phyloP scores from a whole-genome alignment of 2,888 invertebrate species.

The Orchesellides sinensis region DNA sequence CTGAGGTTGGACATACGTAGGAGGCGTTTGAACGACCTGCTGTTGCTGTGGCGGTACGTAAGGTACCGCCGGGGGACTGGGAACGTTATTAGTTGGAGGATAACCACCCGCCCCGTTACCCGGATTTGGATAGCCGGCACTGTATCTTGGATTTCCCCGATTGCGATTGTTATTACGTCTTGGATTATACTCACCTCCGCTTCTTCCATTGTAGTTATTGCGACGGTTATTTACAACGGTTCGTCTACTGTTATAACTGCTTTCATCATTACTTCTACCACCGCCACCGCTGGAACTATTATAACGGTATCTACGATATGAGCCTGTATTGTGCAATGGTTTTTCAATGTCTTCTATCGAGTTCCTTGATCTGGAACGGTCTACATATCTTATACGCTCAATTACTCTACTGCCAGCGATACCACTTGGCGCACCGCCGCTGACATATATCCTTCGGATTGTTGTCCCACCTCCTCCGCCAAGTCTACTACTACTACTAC shows the following conservation, averaged over 20 bases:
- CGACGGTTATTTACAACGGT: constrained; percentile 41
- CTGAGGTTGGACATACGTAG: not conserved
- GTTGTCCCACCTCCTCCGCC: not conserved
- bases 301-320: constrained; percentile 42
- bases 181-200: constrained; percentile 42
- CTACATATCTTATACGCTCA: constrained; percentile 36
- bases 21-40: not conserved
- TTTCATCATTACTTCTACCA: not conserved
- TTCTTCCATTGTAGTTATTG: not conserved
- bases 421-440: constrained; percentile 19
- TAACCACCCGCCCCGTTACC: constrained; percentile 26
- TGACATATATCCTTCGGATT: constrained; percentile 3
- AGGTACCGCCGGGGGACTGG: constrained; percentile 34
- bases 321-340: constrained; percentile 36
- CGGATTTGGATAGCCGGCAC: constrained; percentile 12
- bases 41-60: constrained; percentile 29
- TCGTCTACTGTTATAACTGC: constrained; percentile 8
- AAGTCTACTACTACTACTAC: constrained; percentile 7
- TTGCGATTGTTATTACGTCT: not conserved
- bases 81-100: constrained; percentile 2
- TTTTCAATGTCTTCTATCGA: constrained; percentile 15
- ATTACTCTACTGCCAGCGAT: constrained; percentile 43
- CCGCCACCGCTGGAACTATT: constrained; percentile 3
- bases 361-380: constrained; percentile 30
- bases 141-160: not conserved